phyloP scores from a whole-genome alignment of 1,140 invertebrate species.

The Aphelenchoides fujianensis region DNA sequence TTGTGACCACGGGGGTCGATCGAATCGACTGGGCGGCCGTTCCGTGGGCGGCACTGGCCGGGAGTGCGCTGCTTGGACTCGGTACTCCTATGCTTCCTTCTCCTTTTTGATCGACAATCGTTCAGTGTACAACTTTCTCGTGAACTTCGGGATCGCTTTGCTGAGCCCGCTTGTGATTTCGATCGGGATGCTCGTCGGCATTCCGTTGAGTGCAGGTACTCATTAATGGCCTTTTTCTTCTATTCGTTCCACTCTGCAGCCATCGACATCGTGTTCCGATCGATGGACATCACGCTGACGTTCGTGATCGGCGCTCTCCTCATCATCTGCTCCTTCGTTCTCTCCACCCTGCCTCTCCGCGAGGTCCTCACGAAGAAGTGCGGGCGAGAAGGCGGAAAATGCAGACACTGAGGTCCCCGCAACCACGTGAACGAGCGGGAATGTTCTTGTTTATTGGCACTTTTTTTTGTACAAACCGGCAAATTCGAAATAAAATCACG shows the following conservation, averaged over 20 bases:
- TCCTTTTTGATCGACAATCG: no score
- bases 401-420: no score
- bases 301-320: constrained; percentile 52
- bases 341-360: neutral
- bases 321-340: constrained; percentile 49
- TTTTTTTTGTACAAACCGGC: neutral
- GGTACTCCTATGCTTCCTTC: no score
- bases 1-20: constrained; percentile 47
- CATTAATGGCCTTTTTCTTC: neutral
- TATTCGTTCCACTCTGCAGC: constrained; percentile 35
- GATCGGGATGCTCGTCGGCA: constrained; percentile 57
- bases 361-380: neutral
- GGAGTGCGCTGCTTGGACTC: constrained; percentile 41
- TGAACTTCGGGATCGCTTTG: constrained; percentile 60
- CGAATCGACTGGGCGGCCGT: constrained; percentile 49
- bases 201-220: constrained; percentile 54
- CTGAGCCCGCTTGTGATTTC: constrained; percentile 54
- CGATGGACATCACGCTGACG: constrained; percentile 32
- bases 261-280: constrained; percentile 52
- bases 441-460: no score
- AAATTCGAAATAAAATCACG: neutral
- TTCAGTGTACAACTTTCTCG: constrained; percentile 60
- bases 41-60: constrained; percentile 51
- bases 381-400: neutral
- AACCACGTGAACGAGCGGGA: no score